phyloP scores from a whole-genome alignment of 2,888 invertebrate species.

The Maniola hyperantus region DNA sequence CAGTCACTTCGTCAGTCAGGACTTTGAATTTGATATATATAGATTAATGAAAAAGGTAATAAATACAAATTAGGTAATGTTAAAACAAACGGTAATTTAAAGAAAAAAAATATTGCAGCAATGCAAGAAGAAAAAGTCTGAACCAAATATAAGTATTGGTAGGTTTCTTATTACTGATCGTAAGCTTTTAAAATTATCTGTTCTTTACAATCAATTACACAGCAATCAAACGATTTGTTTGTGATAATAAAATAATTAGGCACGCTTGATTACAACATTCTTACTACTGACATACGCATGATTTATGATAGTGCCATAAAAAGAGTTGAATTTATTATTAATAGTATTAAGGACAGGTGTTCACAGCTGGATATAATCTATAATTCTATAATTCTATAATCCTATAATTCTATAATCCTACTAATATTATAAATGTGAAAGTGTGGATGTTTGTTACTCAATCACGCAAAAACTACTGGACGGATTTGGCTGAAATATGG shows the following conservation, averaged over 20 bases:
- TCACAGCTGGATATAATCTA: not conserved
- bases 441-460: too few relatives aligned
- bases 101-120: too few relatives aligned
- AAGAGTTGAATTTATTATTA: conserved; percentile 5
- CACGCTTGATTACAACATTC: conserved; percentile 13
- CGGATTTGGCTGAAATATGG: too few relatives aligned
- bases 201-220: conserved; percentile 12
- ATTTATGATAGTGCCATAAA: conserved; percentile 18
- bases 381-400: not conserved
- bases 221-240: conserved; percentile 18
- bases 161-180: not conserved
- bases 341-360: conserved; percentile 1
- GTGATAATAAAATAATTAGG: conserved; percentile 12
- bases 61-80: not conserved
- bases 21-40: too few relatives aligned
- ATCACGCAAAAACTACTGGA: too few relatives aligned
- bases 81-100: not conserved
- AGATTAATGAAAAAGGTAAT: too few relatives aligned
- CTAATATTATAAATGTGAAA: too few relatives aligned
- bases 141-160: not conserved
- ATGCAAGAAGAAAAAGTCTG: not conserved
- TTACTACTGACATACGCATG: conserved; percentile 13
- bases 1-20: too few relatives aligned
- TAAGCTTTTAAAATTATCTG: conserved; percentile 5
- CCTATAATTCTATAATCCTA: too few relatives aligned